phyloP scores from a whole-genome alignment of 2,797 vertebrate species.

The Menidia menidia region DNA sequence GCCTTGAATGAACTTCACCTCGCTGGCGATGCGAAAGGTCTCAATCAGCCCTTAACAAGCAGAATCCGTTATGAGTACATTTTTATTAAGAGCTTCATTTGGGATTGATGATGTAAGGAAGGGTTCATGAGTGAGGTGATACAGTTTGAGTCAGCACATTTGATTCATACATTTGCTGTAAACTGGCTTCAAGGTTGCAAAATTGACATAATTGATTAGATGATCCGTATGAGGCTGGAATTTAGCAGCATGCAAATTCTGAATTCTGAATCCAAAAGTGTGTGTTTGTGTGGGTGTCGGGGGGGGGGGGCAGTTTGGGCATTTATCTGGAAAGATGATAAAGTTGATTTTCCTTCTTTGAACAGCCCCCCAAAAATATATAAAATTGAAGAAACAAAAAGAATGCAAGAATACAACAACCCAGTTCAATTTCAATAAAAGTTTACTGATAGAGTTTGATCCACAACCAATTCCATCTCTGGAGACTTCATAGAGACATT shows the following conservation, averaged over 20 bases:
- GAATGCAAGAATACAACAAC: background rate
- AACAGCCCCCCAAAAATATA: too few species aligned
- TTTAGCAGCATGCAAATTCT: background rate
- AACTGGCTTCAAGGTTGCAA: conserved; percentile 56
- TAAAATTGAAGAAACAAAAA: background rate
- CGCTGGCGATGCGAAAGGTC: conserved; percentile 50
- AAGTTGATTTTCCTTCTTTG: too few species aligned
- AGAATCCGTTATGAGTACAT: conserved; percentile 35
- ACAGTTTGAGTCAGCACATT: conserved; percentile 52
- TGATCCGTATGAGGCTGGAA: conserved; percentile 23
- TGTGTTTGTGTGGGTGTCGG: too few species aligned
- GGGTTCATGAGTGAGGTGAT: conserved; percentile 44
- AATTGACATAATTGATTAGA: conserved; percentile 60
- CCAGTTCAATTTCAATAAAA: too few species aligned
- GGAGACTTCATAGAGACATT: too few species aligned
- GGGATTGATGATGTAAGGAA: conserved; percentile 32
- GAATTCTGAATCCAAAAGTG: background rate
- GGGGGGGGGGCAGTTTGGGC: too few species aligned
- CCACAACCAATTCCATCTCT: too few species aligned
- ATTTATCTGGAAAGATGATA: too few species aligned
- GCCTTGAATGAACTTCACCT: conserved; percentile 69
- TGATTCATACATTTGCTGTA: conserved; percentile 55
- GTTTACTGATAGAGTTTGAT: too few species aligned
- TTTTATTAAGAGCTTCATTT: conserved; percentile 52
- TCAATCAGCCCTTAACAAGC: conserved; percentile 60